These are phyloP conservation scores for Dallia pectoralis DNA, from an alignment of 2,797 vertebrate genomes.

Conservation along the genomic window DNA sequence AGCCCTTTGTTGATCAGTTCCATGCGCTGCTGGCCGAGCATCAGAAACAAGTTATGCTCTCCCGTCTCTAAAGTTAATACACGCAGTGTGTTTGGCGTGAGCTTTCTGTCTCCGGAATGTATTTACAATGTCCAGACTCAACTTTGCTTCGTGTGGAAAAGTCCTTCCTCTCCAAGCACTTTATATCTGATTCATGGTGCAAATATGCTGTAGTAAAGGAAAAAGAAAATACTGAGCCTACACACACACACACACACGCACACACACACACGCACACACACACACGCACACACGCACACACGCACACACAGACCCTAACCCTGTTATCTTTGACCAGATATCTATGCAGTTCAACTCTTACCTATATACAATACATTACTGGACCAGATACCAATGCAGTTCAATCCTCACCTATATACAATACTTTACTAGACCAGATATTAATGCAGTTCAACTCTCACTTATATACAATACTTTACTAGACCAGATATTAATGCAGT, in stretches of 20 bases:
- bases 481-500: too few species aligned
- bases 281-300: neutral
- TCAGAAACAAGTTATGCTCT: neutral
- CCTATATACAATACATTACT: too few species aligned
- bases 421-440: too few species aligned
- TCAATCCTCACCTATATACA: too few species aligned
- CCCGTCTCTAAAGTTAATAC: conserved; percentile 5
- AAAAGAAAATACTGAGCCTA: neutral
- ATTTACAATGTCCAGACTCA: neutral
- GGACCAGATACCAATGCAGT: too few species aligned
- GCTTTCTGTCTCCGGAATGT: conserved; percentile 10
- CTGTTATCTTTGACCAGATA: too few species aligned
- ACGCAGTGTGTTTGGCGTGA: neutral
- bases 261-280: neutral
- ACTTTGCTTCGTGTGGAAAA: neutral
- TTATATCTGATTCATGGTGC: neutral
- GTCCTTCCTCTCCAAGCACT: neutral
- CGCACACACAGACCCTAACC: too few species aligned
- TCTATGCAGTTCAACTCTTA: too few species aligned
- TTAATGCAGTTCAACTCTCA: too few species aligned
- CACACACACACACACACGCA: neutral
- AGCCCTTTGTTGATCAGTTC: neutral
- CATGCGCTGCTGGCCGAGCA: neutral
- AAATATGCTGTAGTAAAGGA: neutral
- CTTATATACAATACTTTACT: too few species aligned